Evolutionary conservation across 2,888 invertebrate species (phyloP).

Genomic region (Ormyrus pomaceus): DNA sequence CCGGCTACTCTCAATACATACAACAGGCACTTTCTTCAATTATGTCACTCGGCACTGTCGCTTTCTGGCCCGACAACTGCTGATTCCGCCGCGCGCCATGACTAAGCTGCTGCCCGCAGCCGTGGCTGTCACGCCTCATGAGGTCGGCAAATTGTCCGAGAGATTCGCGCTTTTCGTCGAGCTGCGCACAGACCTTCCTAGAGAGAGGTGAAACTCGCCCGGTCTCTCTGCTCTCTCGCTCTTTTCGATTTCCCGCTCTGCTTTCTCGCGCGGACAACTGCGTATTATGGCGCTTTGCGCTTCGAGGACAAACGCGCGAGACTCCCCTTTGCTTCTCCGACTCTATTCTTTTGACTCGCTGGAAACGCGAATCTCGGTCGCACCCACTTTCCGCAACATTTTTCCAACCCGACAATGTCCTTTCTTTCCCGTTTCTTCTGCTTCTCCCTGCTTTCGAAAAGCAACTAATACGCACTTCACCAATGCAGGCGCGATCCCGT

Average conservation of each 20-base stretch:
- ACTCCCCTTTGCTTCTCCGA: not conserved
- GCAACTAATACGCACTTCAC: not conserved
- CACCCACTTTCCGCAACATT: not conserved
- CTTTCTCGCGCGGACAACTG: not conserved
- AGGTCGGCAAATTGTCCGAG: slow-evolving; percentile 28
- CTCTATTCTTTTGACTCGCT: not conserved
- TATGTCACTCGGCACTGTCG: slow-evolving; percentile 47
- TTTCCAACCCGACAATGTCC: not conserved
- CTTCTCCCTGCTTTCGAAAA: not conserved
- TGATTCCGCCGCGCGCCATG: slow-evolving; percentile 18
- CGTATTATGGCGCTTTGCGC: slow-evolving; percentile 15
- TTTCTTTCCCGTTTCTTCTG: not conserved
- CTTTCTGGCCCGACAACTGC: slow-evolving; percentile 37
- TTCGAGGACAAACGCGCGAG: slow-evolving; percentile 12
- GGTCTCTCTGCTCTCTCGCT: not conserved
- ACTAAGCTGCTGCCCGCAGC: slow-evolving; percentile 1
- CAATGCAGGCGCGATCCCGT: not conserved
- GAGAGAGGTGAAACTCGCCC: not conserved
- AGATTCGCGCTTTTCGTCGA: slow-evolving; percentile 10
- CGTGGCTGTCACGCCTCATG: slow-evolving; percentile 32
- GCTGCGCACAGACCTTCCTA: not conserved
- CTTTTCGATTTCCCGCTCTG: slow-evolving; percentile 3
- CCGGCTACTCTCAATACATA: slow-evolving; percentile 8
- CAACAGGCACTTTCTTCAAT: slow-evolving; percentile 25
- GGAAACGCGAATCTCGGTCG: not conserved